Evolutionary conservation across 1,140 invertebrate genomes (phyloP), one percentile per base, ranked within the genome.

Genomic region (Cotesia vestalis): DNA sequence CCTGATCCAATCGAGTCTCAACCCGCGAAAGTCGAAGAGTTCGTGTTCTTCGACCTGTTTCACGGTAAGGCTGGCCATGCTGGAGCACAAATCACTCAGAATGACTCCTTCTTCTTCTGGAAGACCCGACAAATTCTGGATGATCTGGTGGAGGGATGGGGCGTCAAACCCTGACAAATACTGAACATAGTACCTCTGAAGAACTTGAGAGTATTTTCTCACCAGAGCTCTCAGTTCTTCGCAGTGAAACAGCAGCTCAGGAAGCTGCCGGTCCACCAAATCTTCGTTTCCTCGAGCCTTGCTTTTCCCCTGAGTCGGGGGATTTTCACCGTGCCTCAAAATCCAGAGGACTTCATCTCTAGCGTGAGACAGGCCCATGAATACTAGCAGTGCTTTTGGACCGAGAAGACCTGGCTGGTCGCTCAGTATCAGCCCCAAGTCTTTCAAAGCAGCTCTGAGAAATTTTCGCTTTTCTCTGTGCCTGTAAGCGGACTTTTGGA

Each of bases 1-100:
- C 76, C 98, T 90, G 81, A 98, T 97, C 98, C 98, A 99, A 85
- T 99, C 98, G 36, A 99, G 83, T 40, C 98, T 90, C 69, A 99
- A 92, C 11, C 95, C 95, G 78, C 96, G 89, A 80, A 99, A 98
- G 86, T 99, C 97, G 89, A 99, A 98, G 0, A 96, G 80, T 83
- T 98, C 95, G 88, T 97, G 98, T 20, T 97, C 96, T 87, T 99
- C 97, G 60, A 98, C 95, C 91, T 98, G 97, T 83, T 98, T 98
- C 0, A 99, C 94, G 64, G 91, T 95, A 20, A 98, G 84, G 83
- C 89, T 92, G 3, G 95, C 92, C 77, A 98, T 95, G 36, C 92
- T 95, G 77, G 94, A 95, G 81, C 96, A 97, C 61, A 99, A 90
- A 17, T 97, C 97, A 14, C 95, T 96, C 5, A 99, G 88, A 76